Evolutionary conservation across 2,797 vertebrate genomes (phyloP).

Genomic region (Megalops cyprinoides): DNA sequence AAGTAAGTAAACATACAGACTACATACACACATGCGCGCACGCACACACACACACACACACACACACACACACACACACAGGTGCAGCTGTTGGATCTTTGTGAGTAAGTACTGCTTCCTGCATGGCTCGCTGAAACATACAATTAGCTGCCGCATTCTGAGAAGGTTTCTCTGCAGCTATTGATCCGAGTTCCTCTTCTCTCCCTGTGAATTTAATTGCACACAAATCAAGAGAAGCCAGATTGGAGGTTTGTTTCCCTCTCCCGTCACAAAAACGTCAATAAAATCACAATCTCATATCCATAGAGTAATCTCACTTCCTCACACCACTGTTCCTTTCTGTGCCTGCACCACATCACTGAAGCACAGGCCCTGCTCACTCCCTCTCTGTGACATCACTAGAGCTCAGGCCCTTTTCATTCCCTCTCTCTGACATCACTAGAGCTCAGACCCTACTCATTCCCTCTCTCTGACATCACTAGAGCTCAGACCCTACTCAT

Average conservation of each 20-base stretch:
- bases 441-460: too few relatives aligned
- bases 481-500: too few relatives aligned
- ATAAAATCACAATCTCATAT: constrained; percentile 34
- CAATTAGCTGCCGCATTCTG: constrained; percentile 34
- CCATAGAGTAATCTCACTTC: not conserved
- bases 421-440: too few relatives aligned
- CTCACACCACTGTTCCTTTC: not conserved
- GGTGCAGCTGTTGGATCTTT: constrained; percentile 36
- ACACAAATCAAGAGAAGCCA: constrained; percentile 40
- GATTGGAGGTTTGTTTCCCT: constrained; percentile 27
- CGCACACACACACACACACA: not conserved
- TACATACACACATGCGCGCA: not conserved
- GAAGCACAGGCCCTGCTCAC: too few relatives aligned
- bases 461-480: too few relatives aligned
- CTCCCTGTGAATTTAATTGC: constrained; percentile 35
- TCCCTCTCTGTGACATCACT: too few relatives aligned
- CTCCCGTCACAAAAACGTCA: constrained; percentile 29
- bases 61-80: constrained; percentile 19
- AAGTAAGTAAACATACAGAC: not conserved
- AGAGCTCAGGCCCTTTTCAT: too few relatives aligned
- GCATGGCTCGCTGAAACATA: constrained; percentile 31
- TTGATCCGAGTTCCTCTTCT: constrained; percentile 40
- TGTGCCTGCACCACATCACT: too few relatives aligned
- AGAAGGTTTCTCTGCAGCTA: not conserved
- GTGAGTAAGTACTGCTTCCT: not conserved